A percentile compares a stretch with the other conserved stretches of the same genome.
Evolutionary conservation across 37 sponge, comb jelly and placozoan species (phyloP).

Genomic region (Halisarca cf. caerulea): DNA sequence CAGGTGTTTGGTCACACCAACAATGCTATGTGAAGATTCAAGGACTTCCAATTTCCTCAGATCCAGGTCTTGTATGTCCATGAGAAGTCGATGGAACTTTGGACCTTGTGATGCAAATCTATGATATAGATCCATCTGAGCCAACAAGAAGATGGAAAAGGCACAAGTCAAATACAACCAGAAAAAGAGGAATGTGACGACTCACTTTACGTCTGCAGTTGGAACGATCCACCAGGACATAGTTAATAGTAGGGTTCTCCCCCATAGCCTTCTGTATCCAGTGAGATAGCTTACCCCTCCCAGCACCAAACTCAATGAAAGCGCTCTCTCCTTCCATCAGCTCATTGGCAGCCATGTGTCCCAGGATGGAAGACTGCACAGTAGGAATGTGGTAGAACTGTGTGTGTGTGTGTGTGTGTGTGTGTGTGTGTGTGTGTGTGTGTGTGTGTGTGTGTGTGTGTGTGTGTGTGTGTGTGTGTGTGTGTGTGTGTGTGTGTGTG

Average conservation of each 20-base stretch:
- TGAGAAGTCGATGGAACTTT: constrained; percentile 62
- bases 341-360: constrained; percentile 50
- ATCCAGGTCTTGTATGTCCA: constrained; percentile 82
- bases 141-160: background rate
- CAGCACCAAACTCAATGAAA: constrained; percentile 92
- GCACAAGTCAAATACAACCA: constrained; percentile 24
- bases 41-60: constrained; percentile 12
- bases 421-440: background rate
- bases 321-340: constrained; percentile 44
- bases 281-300: constrained; percentile 75
- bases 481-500: no score
- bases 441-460: background rate
- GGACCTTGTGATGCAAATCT: constrained; percentile 39
- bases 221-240: constrained; percentile 70
- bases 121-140: constrained; percentile 36
- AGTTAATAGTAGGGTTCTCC: constrained; percentile 22
- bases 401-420: background rate
- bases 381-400: background rate
- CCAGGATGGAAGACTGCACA: constrained; percentile 74
- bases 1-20: constrained; percentile 84
- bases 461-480: no score
- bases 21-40: background rate
- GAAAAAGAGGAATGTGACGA: background rate
- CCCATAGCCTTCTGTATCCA: constrained; percentile 50
- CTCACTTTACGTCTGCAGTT: constrained; percentile 66